Evolutionary conservation across 2,797 vertebrate genomes (phyloP).

Genomic region (Bovichtus diacanthus): DNA sequence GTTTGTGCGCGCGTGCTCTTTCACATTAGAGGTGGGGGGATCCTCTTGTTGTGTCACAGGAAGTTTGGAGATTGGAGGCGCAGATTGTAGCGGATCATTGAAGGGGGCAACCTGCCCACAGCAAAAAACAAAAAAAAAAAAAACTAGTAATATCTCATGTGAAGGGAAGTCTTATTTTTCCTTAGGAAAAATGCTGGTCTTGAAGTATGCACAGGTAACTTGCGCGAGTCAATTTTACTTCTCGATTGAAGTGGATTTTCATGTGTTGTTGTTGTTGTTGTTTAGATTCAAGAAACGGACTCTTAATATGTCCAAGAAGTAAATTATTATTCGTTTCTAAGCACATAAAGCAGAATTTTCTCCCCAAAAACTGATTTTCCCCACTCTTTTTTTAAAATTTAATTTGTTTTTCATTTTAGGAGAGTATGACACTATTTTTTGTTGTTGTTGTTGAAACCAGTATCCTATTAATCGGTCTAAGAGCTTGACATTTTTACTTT

Average conservation of each 20-base stretch:
- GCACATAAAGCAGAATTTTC: background rate
- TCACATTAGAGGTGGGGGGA: conserved; percentile 28
- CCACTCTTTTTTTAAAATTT: background rate
- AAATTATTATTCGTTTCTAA: background rate
- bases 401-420: background rate
- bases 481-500: background rate
- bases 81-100: conserved; percentile 41
- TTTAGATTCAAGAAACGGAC: background rate
- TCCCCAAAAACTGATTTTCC: background rate
- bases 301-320: background rate
- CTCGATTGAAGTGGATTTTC: background rate
- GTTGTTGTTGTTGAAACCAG: background rate
- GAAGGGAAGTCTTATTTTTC: conserved; percentile 8
- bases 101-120: conserved; percentile 18
- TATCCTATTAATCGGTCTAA: background rate
- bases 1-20: conserved; percentile 11
- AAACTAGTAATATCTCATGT: background rate
- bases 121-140: background rate
- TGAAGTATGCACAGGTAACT: conserved; percentile 32
- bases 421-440: background rate
- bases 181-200: background rate
- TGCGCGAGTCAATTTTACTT: background rate
- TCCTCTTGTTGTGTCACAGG: conserved; percentile 66
- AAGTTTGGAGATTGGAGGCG: conserved; percentile 64
- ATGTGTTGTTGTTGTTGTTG: background rate